Evolutionary conservation across 30 jellyfish, hydroid and myxozoan genomes (phyloP).

Genomic region (Aurelia sp.): DNA sequence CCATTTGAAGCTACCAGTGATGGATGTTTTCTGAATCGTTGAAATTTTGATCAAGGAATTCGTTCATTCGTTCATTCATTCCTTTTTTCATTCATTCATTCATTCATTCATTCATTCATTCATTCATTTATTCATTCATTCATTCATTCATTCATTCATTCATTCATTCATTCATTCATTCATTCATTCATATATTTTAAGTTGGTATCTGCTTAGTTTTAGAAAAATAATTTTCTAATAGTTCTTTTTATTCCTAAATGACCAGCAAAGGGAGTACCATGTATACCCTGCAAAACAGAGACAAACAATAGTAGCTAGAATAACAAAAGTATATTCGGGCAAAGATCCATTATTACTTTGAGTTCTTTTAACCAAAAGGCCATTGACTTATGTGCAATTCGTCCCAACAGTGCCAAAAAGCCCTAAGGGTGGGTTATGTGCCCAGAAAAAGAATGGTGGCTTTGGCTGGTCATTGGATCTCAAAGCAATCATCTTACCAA

Average conservation of each 20-base stretch:
- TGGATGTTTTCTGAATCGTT: no score
- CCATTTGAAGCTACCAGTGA: no score
- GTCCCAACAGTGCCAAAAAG: slow-evolving; percentile 69
- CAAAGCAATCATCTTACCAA: slow-evolving; percentile 27
- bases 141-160: no score
- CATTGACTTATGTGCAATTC: not conserved
- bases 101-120: no score
- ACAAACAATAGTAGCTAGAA: slow-evolving; percentile 32
- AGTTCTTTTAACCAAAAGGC: slow-evolving; percentile 10
- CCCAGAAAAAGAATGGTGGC: slow-evolving; percentile 38
- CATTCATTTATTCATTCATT: no score
- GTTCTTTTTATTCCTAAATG: slow-evolving; percentile 52
- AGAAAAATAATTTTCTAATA: no score
- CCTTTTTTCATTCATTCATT: no score
- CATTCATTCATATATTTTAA: no score
- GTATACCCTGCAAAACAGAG: slow-evolving; percentile 46
- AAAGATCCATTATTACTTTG: not conserved
- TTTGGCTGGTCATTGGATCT: slow-evolving; percentile 27
- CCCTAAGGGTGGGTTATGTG: slow-evolving; percentile 14
- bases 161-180: no score
- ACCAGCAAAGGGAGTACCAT: slow-evolving; percentile 51
- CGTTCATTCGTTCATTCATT: no score
- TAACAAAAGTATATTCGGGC: slow-evolving; percentile 40
- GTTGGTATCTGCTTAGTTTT: no score
- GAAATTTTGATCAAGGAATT: no score